Evolutionary conservation across 30 jellyfish, hydroid and myxozoan genomes (phyloP), one percentile per base, ranked within the genome.

Genomic region (Pelagia noctiluca): DNA sequence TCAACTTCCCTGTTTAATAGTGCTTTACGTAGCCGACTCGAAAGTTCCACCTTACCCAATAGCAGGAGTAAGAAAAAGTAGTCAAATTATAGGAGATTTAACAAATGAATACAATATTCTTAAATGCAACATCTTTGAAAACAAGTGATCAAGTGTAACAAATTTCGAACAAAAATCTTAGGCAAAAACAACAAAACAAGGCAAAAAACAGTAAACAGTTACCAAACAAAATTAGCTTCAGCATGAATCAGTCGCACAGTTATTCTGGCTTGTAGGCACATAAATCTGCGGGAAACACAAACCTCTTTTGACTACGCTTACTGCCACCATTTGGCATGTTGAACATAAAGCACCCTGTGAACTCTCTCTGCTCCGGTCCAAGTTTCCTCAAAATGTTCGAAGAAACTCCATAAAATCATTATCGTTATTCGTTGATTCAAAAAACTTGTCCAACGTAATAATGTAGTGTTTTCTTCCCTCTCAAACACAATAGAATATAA

Each of bases 321-420:
- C n/a, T n/a, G n/a, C n/a, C 74, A 65, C 31, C 78, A 18, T 65
- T 52, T 65, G 64, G 78, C 78, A 65, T 65, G 49, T 29, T 22
- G 78, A 65, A 61, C 25, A 25, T 16, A 61, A 61, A 61, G 74
- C 33, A 61, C 33, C 33, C 33, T n/a, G n/a, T n/a, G 74, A 61
- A 25, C 74, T 61, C 25, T 61, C 74, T 61, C 33, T 61, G 61
- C 61, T 47, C 61, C 61, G 11, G 61, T 47, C 61, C 61, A 8
- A 19, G 19, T 8, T 8, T 8, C 74, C 10, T 61, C 74, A 61
- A 10, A 8, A 61, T 61, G 28, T 10, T 61, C 28, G 23, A n/a
- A n/a, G n/a, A n/a, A n/a, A n/a, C n/a, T n/a, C n/a, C n/a, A n/a
- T n/a, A n/a, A n/a, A n/a, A n/a, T n/a, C n/a, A n/a, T n/a, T n/a